Evolutionary conservation across 2,888 invertebrate genomes (phyloP), one percentile per base, ranked within the genome.

Genomic region (Lepeophtheirus nordmannii): DNA sequence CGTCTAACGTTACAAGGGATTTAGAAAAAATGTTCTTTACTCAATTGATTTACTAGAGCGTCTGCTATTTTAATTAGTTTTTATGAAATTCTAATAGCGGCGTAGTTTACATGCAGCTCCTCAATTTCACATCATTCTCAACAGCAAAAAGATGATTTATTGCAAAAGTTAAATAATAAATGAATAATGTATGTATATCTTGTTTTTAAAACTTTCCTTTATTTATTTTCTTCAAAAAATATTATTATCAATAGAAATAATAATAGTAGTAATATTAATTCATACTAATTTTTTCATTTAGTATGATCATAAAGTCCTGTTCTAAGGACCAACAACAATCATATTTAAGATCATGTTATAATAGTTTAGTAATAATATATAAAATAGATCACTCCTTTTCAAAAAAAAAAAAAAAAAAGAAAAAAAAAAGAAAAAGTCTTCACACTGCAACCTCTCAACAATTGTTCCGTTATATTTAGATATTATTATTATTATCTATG

Each of bases 201-300:
- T 30, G 30, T 30, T 30, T 30, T 30, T 30, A 30, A 2, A 46
- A 46, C 53, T n/a, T 46, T 5, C 14, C 53, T 46, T 46, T 46
- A 46, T 46, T 46, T n/a, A 46, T 46, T 46, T 46, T 46, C 53
- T 46, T 46, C 53, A 46, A 46, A 46, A 46, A 46, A 46, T 46
- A 46, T 46, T 46, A 8, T 46, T 8, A 46, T n/a, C 17, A 46
- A 46, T 46, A 46, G 53, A 3, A 46, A 46, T 46, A 46, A 46
- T 46, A 46, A 46, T 46, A 46, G 8, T 46, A 46, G 17, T 46
- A 46, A 8, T 8, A n/a, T 46, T 46, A 46, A n/a, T n/a, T 5
- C 14, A n/a, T 14, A 17, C n/a, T 17, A 46, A 17, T 14, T 41
- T 10, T 11, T 41, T 41, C 41, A 10, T 14, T n/a, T 5, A n/a